phyloP scores from a whole-genome alignment of 1,140 invertebrate genomes.

The Heterodera carotae region DNA sequence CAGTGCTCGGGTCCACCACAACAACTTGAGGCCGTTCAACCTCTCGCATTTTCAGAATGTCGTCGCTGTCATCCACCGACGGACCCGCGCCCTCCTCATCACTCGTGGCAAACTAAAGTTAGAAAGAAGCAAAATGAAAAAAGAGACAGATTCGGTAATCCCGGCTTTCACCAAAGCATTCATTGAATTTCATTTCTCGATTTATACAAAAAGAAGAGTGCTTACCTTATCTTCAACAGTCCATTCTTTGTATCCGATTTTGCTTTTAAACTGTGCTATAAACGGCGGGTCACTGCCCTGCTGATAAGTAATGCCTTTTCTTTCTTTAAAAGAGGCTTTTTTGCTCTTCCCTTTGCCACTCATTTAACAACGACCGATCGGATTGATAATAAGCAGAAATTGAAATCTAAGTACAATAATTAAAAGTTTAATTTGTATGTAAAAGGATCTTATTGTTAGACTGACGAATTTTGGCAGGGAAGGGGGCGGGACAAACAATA shows the following conservation, averaged over 20 bases:
- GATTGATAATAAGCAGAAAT: neutral
- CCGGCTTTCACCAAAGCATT: too few relatives aligned
- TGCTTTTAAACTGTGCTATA: conserved; percentile 48
- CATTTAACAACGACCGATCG: neutral
- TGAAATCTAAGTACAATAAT: too few relatives aligned
- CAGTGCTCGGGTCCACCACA: conserved; percentile 46
- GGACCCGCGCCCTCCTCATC: conserved; percentile 47
- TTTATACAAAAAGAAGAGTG: neutral
- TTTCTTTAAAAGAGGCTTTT: conserved; percentile 57
- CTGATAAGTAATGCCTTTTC: conserved; percentile 47
- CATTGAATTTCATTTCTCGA: neutral
- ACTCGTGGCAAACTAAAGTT: conserved; percentile 50
- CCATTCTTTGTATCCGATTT: conserved; percentile 53
- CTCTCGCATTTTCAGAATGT: conserved; percentile 51
- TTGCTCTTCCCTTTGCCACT: conserved; percentile 23
- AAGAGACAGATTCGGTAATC: neutral
- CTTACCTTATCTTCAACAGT: conserved; percentile 56
- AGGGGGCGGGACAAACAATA: too few relatives aligned
- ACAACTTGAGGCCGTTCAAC: conserved; percentile 57
- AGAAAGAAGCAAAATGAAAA: neutral
- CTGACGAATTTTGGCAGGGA: too few relatives aligned
- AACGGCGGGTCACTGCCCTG: conserved; percentile 53
- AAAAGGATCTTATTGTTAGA: too few relatives aligned
- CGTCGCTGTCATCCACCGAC: conserved; percentile 43
- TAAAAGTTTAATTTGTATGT: too few relatives aligned